phyloP scores from a whole-genome alignment of 2,113 vertebrate genomes.

The human (Homo sapiens) region GRCh38 chr2:113267501-113268000 shows the following conservation, averaged over 20 bases:
- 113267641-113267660: neutral
- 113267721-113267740: neutral
- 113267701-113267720: neutral
- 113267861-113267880: neutral
- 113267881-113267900: neutral
- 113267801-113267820: neutral
- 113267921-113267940: no score
- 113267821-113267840: neutral
- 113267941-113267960: neutral
- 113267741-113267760: neutral
- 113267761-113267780: neutral
- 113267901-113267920: neutral
- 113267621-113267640: accelerated
- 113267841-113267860: neutral
- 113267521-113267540: neutral
- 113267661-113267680: neutral
- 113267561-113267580: neutral
- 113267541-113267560: neutral
- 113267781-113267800: neutral
- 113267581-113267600: neutral
- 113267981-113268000: neutral
- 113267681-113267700: neutral
- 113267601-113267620: neutral
- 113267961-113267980: neutral
- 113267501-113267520: neutral